Evolutionary conservation across 2,888 invertebrate genomes (phyloP).

Genomic region (Himalopsyche anomala): DNA sequence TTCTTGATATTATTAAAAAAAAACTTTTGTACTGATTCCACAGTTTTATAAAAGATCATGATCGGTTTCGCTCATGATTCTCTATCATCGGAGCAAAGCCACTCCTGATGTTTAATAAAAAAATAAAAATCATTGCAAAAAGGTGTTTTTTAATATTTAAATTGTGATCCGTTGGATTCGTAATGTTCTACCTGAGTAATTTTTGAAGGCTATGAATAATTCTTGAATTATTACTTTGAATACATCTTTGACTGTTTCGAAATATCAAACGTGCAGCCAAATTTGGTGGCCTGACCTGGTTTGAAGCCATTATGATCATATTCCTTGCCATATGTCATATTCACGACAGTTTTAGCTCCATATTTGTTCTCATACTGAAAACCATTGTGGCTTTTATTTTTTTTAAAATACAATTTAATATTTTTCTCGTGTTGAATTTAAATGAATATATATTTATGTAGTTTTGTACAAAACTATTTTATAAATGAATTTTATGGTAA

Average conservation of each 20-base stretch:
- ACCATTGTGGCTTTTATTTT: not conserved
- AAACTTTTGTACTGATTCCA: too few relatives aligned
- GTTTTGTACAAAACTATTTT: constrained; percentile 35
- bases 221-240: not conserved
- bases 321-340: constrained; percentile 22
- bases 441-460: constrained; percentile 7
- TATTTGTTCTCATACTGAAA: not conserved
- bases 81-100: too few relatives aligned
- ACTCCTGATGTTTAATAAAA: too few relatives aligned
- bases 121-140: too few relatives aligned
- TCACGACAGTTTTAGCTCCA: not conserved
- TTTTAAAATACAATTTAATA: not conserved
- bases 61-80: too few relatives aligned
- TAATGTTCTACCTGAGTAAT: not conserved
- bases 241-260: constrained; percentile 18
- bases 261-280: not conserved
- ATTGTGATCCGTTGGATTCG: not conserved
- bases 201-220: not conserved
- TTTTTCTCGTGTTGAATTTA: not conserved
- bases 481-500: constrained; percentile 33
- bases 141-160: not conserved
- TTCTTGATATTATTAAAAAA: too few relatives aligned
- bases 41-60: too few relatives aligned
- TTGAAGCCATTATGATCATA: not conserved
- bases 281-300: not conserved